phyloP scores from a whole-genome alignment of 2,113 vertebrate species.

The Erinaceus europaeus region DNA sequence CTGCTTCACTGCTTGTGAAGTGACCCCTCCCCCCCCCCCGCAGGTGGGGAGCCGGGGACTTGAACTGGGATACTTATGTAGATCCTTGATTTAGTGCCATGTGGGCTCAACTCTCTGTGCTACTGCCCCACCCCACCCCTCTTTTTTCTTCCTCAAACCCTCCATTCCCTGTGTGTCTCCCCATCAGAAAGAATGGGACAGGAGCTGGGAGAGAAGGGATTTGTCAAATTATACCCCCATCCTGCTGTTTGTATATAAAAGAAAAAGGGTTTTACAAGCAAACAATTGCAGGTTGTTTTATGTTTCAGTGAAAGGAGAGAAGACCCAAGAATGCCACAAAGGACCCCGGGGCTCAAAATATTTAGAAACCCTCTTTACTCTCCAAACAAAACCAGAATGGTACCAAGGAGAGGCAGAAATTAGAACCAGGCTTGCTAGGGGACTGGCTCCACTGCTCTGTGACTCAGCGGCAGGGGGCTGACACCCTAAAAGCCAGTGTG shows the following conservation, averaged over 20 bases:
- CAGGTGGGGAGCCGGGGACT: too few relatives aligned
- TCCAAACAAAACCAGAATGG: conserved; percentile 54
- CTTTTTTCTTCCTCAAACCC: background rate
- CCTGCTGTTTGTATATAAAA: background rate
- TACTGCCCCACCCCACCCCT: too few relatives aligned
- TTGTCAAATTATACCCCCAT: background rate
- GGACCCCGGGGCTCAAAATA: conserved; percentile 50
- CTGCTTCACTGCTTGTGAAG: too few relatives aligned
- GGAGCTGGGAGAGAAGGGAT: background rate
- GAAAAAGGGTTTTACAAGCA: conserved; percentile 12
- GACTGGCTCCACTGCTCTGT: background rate
- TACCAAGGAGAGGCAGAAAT: conserved; percentile 23
- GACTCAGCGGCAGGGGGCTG: conserved; percentile 22
- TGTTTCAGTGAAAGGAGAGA: conserved; percentile 58
- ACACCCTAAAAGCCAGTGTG: accelerated
- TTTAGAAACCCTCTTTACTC: conserved; percentile 49
- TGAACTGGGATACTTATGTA: too few relatives aligned
- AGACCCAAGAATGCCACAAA: conserved; percentile 55
- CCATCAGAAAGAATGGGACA: background rate
- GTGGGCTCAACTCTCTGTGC: too few relatives aligned
- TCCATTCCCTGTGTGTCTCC: too few relatives aligned
- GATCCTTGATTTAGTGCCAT: too few relatives aligned
- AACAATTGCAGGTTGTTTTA: conserved; percentile 53
- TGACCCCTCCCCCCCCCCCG: too few relatives aligned
- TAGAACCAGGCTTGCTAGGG: background rate